Evolutionary conservation across 2,888 invertebrate genomes (phyloP).

Genomic region (Cotesia congregata): DNA sequence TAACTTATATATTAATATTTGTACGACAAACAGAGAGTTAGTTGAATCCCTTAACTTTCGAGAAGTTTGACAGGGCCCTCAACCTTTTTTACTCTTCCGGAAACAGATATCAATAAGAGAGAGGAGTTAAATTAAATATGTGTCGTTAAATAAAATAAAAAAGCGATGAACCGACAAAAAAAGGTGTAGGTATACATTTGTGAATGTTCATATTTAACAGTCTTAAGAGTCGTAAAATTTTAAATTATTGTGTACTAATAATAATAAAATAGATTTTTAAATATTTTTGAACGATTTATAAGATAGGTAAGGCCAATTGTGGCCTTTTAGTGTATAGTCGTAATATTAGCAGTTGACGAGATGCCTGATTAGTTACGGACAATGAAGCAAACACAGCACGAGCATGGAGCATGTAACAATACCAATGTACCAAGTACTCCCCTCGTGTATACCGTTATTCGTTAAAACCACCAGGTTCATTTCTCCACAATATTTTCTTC

Average conservation of each 20-base stretch:
- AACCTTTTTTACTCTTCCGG: constrained; percentile 33
- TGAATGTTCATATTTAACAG: not conserved
- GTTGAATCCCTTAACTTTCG: constrained; percentile 42
- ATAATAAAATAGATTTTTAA: not conserved
- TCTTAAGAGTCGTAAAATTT: not conserved
- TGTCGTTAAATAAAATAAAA: not conserved
- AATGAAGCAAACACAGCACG: constrained; percentile 46
- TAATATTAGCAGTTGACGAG: constrained; percentile 17
- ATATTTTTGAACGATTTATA: not conserved
- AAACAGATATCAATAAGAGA: constrained; percentile 11
- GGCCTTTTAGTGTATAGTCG: not conserved
- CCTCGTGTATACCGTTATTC: constrained; percentile 34
- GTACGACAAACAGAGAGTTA: constrained; percentile 38
- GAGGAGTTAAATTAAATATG: constrained; percentile 7
- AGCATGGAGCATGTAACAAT: constrained; percentile 52
- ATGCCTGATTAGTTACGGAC: constrained; percentile 57
- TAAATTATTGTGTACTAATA: not conserved
- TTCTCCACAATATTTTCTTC: constrained; percentile 22
- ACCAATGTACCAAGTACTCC: constrained; percentile 50
- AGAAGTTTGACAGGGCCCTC: constrained; percentile 39
- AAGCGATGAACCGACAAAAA: not conserved
- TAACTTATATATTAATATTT: constrained; percentile 37
- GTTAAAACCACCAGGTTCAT: constrained; percentile 25
- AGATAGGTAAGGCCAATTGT: not conserved
- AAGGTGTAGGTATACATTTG: not conserved